Percentiles rank a stretch among this genome's conserved stretches.
Evolutionary conservation across 2,797 vertebrate species (phyloP).

Genomic region (Spinus olivaceus): DNA sequence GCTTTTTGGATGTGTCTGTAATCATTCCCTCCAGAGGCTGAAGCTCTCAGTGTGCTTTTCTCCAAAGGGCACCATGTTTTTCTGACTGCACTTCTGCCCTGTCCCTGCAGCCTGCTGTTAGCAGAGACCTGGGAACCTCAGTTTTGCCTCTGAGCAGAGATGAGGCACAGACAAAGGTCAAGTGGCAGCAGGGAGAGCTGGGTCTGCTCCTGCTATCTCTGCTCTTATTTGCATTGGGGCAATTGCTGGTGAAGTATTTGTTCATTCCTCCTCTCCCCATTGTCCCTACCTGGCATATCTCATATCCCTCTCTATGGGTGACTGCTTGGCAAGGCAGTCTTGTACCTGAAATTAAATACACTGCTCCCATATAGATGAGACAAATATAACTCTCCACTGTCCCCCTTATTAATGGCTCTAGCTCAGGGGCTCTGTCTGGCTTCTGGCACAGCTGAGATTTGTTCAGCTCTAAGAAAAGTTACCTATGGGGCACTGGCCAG

Average conservation of each 20-base stretch:
- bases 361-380: neutral
- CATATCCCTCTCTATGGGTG: neutral
- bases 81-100: neutral
- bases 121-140: neutral
- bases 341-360: neutral
- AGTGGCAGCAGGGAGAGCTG: neutral
- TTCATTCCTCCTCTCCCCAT: neutral
- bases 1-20: neutral
- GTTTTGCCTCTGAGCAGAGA: neutral
- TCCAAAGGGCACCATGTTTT: fast-evolving
- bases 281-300: neutral
- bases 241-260: neutral
- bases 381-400: neutral
- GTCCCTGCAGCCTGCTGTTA: neutral
- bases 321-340: neutral
- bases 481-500: neutral
- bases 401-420: neutral
- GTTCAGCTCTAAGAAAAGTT: neutral
- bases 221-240: neutral
- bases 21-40: neutral
- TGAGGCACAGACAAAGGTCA: neutral
- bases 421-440: neutral
- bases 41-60: neutral
- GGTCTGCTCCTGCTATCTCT: neutral
- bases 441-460: neutral